Percentiles rank a stretch among this genome's conserved stretches.
Conservation (phyloP, 2,888 invertebrate genomes). For the Nephrotoma flavescens region DNA sequence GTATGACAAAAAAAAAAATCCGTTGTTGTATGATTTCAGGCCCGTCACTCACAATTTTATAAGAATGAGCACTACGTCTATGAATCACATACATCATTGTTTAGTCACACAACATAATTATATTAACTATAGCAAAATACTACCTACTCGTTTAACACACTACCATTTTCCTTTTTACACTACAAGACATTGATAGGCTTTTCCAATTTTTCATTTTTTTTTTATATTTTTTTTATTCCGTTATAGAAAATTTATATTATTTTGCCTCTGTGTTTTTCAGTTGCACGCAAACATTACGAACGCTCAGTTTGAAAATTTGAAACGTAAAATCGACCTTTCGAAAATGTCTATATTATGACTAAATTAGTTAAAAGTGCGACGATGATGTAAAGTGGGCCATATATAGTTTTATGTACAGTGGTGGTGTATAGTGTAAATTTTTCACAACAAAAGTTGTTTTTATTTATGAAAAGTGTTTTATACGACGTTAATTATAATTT, state of each 20-base stretch:
- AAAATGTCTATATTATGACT: not conserved
- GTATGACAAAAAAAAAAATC: not conserved
- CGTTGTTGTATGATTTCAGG: not conserved
- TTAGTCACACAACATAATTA: not conserved
- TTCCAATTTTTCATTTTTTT: not conserved
- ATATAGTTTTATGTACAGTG: not conserved
- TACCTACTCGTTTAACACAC: not conserved
- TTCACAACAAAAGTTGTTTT: not conserved
- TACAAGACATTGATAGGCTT: not conserved
- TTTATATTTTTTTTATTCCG: not conserved
- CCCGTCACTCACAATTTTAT: not conserved
- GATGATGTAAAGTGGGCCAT: not conserved
- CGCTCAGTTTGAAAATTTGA: not conserved
- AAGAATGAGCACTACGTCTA: not conserved
- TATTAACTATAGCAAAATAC: not conserved
- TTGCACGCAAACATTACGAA: not conserved
- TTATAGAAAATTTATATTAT: not conserved
- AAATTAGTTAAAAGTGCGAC: not conserved
- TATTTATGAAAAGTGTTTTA: not conserved
- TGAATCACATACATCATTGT: not conserved
- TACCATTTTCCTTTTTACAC: not conserved
- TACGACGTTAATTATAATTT: not conserved
- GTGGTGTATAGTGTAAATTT: not conserved
- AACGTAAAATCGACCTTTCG: not conserved
- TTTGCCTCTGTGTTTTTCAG: not conserved